Conservation (phyloP, 2,797 vertebrate genomes). For the Helicolenus hilgendorfi region DNA sequence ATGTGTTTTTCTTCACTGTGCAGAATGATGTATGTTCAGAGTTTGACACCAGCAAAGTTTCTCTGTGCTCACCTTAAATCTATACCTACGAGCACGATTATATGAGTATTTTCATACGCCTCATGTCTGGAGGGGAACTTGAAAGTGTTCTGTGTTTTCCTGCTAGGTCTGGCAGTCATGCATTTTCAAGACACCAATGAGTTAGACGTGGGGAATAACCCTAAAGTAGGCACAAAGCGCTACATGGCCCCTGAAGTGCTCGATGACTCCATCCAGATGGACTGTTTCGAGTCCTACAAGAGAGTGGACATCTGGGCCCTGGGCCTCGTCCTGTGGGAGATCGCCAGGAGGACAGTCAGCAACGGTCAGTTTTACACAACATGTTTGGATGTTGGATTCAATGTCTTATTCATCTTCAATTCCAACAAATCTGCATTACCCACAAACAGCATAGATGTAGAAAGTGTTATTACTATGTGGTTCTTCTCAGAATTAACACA, state of each 20-base stretch:
- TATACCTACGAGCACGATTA: neutral
- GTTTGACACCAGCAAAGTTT: neutral
- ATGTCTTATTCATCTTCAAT: neutral
- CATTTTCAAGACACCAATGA: constrained; percentile 99
- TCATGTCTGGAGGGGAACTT: neutral
- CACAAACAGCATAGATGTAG: neutral
- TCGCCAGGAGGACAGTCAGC: constrained; percentile 97
- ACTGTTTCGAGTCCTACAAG: constrained; percentile 98
- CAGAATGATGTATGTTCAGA: neutral
- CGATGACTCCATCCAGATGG: constrained; percentile 97
- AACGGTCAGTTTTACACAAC: constrained; percentile 91
- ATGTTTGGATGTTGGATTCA: neutral
- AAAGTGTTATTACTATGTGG: neutral
- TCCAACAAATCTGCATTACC: neutral
- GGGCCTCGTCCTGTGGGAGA: constrained; percentile 97
- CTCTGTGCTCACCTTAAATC: neutral
- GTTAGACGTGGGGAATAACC: constrained; percentile 97
- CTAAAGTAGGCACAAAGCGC: constrained; percentile 97
- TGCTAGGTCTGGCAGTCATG: constrained; percentile 96
- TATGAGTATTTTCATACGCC: neutral
- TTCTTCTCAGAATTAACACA: neutral
- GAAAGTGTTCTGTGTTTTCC: constrained; percentile 7
- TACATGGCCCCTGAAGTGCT: constrained; percentile 99
- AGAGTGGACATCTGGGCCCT: constrained; percentile 98
- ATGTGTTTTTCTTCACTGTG: neutral